These are phyloP conservation scores for Patagioenas fasciata DNA, from an alignment of 2,113 vertebrate genomes.

Conservation along the genomic window DNA sequence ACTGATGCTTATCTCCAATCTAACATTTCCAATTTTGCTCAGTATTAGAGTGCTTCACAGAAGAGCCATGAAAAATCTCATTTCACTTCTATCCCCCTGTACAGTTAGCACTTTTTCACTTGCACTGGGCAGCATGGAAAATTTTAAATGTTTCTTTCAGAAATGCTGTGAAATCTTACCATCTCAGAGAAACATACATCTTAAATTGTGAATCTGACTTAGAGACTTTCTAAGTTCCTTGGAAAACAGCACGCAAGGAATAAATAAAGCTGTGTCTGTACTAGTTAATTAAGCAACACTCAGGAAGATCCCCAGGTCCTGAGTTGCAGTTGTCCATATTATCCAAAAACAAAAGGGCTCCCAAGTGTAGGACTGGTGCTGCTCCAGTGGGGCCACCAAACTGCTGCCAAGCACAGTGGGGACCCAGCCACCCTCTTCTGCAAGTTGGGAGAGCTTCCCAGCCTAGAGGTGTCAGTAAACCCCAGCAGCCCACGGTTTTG, in stretches of 20 bases:
- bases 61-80: not conserved
- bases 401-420: not conserved
- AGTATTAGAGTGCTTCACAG: not conserved
- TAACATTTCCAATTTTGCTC: not conserved
- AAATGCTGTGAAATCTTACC: not conserved
- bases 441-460: not conserved
- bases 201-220: not conserved
- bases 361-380: not conserved
- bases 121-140: not conserved
- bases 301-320: not conserved
- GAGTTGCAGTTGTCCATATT: not conserved
- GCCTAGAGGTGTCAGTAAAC: not conserved
- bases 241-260: not conserved
- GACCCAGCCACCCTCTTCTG: not conserved
- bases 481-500: not conserved
- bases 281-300: not conserved
- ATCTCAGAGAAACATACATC: not conserved
- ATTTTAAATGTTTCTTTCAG: not conserved
- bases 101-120: not conserved
- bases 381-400: not conserved
- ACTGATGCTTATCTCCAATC: not conserved
- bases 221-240: not conserved
- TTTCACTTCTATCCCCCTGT: not conserved
- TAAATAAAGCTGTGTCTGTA: not conserved
- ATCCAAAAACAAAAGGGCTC: not conserved